Conservation (phyloP, 2,113 vertebrate genomes). For the Melospiza georgiana region DNA sequence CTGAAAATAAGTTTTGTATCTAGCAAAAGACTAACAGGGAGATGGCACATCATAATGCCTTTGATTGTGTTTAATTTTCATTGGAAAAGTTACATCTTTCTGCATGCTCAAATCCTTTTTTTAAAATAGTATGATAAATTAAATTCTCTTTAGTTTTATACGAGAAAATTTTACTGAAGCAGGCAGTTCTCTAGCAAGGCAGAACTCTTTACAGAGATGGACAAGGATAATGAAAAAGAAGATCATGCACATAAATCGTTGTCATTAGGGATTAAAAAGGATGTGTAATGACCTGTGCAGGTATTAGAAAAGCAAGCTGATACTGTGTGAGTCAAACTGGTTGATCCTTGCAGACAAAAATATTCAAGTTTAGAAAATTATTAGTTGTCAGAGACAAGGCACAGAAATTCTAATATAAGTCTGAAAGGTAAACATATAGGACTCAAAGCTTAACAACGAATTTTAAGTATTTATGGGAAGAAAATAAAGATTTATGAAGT, state of each 20-base stretch:
- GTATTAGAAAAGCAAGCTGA: neutral
- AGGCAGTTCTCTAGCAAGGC: neutral
- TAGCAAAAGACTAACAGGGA: neutral
- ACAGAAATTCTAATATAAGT: neutral
- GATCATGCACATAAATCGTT: constrained; percentile 19
- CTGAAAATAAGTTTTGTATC: neutral
- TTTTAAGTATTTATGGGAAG: neutral
- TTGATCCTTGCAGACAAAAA: neutral
- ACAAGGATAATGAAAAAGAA: constrained; percentile 8
- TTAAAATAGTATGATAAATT: neutral
- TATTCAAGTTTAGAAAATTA: neutral
- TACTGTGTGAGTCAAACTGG: neutral
- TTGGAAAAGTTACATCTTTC: neutral
- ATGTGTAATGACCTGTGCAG: neutral
- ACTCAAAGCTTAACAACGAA: neutral
- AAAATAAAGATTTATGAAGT: neutral
- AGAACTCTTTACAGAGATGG: neutral
- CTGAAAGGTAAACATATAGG: neutral
- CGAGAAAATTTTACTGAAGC: neutral
- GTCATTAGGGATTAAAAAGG: neutral
- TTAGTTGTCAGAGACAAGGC: neutral
- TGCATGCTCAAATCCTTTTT: neutral
- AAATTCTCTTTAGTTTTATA: constrained; percentile 5
- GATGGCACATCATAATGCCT: neutral
- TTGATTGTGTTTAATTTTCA: neutral